Conservation (phyloP, 2,888 invertebrate genomes). For the Scaptomyza cyrtandrae region DNA sequence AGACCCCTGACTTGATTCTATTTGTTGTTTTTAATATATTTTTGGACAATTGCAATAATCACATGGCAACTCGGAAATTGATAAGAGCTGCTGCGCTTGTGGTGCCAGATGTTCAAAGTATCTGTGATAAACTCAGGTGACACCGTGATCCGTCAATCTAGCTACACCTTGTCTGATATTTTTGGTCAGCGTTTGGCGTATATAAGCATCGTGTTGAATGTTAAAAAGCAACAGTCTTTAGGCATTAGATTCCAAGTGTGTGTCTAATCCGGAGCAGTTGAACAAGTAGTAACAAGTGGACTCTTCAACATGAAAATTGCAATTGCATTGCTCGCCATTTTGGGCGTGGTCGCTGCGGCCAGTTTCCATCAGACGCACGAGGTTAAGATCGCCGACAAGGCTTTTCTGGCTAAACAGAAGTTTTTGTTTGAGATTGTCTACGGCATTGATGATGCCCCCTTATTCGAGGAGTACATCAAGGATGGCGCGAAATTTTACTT, state of each 20-base stretch:
- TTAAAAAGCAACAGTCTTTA: constrained; percentile 69
- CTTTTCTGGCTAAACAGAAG: constrained; percentile 71
- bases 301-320: constrained; percentile 73
- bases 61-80: constrained; percentile 39
- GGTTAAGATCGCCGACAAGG: constrained; percentile 71
- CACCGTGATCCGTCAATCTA: constrained; percentile 23
- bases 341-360: constrained; percentile 73
- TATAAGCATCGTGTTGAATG: constrained; percentile 33
- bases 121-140: constrained; percentile 55
- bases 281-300: constrained; percentile 23
- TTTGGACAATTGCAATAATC: constrained; percentile 13
- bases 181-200: constrained; percentile 23
- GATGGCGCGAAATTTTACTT: constrained; percentile 85
- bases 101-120: constrained; percentile 28
- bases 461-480: constrained; percentile 77
- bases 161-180: constrained; percentile 19
- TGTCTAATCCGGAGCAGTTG: constrained; percentile 67
- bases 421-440: constrained; percentile 75
- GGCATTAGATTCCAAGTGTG: constrained; percentile 64
- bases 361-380: constrained; percentile 55
- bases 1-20: constrained; percentile 18
- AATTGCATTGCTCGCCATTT: constrained; percentile 74
- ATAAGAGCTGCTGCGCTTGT: constrained; percentile 36
- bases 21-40: constrained; percentile 1
- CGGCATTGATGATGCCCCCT: constrained; percentile 54